Conservation (phyloP, 2,888 invertebrate species). For the Ecdyonurus torrentis region DNA sequence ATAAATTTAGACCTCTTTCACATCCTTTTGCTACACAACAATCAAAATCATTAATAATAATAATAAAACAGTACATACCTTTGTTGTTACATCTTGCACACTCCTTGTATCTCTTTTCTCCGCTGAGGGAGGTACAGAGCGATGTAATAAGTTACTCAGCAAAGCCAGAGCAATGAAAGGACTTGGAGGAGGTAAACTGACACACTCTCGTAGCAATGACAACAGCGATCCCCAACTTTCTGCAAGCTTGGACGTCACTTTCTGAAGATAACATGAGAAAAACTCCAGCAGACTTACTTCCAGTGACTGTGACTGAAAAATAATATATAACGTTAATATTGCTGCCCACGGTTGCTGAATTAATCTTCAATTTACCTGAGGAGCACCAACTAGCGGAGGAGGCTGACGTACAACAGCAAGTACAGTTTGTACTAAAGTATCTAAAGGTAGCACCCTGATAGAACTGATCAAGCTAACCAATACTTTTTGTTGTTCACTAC, state of each 20-base stretch:
- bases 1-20: too few relatives aligned
- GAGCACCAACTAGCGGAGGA: conserved; percentile 21
- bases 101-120: conserved; percentile 69
- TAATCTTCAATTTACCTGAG: neutral
- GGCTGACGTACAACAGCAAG: conserved; percentile 68
- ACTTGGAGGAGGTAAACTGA: conserved; percentile 53
- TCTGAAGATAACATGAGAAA: conserved; percentile 40
- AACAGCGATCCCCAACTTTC: conserved; percentile 65
- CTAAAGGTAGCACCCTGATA: conserved; percentile 68
- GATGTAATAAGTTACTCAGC: conserved; percentile 67
- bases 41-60: neutral
- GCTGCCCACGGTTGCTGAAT: neutral
- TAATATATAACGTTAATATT: neutral
- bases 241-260: conserved; percentile 46
- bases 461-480: conserved; percentile 63
- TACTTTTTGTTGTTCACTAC: conserved; percentile 50
- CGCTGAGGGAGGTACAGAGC: conserved; percentile 49
- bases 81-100: conserved; percentile 54
- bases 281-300: conserved; percentile 72
- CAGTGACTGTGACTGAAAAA: conserved; percentile 30
- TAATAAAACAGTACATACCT: too few relatives aligned
- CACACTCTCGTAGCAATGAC: conserved; percentile 55
- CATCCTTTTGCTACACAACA: neutral
- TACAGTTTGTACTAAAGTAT: conserved; percentile 65
- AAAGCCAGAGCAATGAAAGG: conserved; percentile 64